Conservation (phyloP, 2,888 invertebrate genomes). For the Microctonus hyperodae region DNA sequence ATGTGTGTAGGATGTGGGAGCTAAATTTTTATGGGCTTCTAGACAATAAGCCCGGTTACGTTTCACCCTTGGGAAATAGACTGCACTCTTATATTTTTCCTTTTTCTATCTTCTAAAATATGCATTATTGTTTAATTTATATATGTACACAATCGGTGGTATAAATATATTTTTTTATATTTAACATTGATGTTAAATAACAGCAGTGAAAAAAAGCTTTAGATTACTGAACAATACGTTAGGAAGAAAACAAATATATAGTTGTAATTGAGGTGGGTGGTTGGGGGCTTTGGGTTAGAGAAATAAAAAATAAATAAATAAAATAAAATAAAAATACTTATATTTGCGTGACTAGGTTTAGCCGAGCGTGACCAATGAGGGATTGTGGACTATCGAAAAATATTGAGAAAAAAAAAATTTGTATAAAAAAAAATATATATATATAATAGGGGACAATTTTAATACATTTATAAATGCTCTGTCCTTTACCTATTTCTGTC, state of each 20-base stretch:
- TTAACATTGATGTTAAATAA: neutral
- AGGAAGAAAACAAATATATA: neutral
- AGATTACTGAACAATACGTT: conserved; percentile 22
- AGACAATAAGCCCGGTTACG: conserved; percentile 40
- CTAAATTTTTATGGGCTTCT: conserved; percentile 42
- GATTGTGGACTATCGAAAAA: conserved; percentile 19
- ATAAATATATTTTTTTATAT: neutral
- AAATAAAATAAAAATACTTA: conserved; percentile 13
- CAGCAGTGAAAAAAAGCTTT: conserved; percentile 9
- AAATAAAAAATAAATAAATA: neutral
- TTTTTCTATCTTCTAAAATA: conserved; percentile 30
- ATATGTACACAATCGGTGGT: conserved; percentile 9
- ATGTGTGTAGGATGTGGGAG: conserved; percentile 22
- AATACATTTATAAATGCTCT: neutral
- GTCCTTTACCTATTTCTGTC: neutral
- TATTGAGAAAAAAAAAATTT: conserved; percentile 19
- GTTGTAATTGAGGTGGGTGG: too few species aligned
- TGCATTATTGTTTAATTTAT: conserved; percentile 27
- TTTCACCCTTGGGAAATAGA: conserved; percentile 24
- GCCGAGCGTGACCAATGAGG: conserved; percentile 25
- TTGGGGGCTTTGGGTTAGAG: too few species aligned
- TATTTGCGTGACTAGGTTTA: conserved; percentile 28
- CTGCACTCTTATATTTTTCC: conserved; percentile 9
- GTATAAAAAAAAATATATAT: conserved; percentile 15
- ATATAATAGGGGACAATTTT: conserved; percentile 20